These are phyloP conservation scores for Zonotrichia leucophrys DNA, from an alignment of 2,113 vertebrate genomes.

Conservation along the genomic window DNA sequence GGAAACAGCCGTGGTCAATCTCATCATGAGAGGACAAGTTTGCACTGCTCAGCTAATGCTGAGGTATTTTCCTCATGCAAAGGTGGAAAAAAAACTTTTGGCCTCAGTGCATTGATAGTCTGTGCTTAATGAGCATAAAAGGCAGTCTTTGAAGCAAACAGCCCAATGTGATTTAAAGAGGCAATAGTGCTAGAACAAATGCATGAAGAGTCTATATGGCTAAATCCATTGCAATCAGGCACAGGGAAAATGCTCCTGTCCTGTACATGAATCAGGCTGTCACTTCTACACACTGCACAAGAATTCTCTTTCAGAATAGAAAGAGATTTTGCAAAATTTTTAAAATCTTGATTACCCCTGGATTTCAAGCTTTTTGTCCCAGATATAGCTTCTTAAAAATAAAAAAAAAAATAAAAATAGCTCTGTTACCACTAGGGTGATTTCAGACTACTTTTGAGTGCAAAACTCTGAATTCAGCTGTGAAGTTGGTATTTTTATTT, in stretches of 20 bases:
- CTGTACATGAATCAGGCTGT: not conserved
- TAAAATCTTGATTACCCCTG: not conserved
- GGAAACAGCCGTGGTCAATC: not conserved
- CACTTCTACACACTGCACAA: not conserved
- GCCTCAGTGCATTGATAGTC: not conserved
- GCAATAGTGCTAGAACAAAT: not conserved
- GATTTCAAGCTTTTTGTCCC: not conserved
- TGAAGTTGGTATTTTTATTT: not conserved
- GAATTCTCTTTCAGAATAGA: not conserved
- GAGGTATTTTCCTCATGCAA: not conserved
- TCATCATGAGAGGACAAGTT: not conserved
- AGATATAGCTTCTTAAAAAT: not conserved
- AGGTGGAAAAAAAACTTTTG: not conserved
- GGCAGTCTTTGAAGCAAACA: not conserved
- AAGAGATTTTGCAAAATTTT: not conserved
- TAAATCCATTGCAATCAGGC: constrained; percentile 49
- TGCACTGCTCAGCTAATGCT: not conserved
- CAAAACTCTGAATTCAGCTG: not conserved
- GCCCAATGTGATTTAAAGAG: not conserved
- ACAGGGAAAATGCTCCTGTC: not conserved
- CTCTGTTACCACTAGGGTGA: accelerated
- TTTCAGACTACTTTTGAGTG: not conserved
- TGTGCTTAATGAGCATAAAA: not conserved
- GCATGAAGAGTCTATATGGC: not conserved
- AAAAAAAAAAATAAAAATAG: not conserved